Evolutionary conservation across 2,888 invertebrate species (phyloP), one percentile per base, ranked within the genome.

Genomic region (Augiades crinisus): DNA sequence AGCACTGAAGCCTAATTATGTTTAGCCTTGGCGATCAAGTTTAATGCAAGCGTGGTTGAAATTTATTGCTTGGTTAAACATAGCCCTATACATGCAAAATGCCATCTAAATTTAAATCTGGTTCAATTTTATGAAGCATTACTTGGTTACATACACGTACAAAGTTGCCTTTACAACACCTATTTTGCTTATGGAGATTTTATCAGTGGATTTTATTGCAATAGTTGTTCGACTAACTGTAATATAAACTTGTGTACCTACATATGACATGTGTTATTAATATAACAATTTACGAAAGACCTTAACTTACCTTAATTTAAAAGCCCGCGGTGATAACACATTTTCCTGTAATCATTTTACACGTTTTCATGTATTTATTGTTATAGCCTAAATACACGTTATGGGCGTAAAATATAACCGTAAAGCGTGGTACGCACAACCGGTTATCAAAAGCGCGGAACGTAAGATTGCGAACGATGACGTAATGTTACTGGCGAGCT

Each of bases 1-100:
- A 64, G 58, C 65, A 65, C 61, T 62, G 66, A 66, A 67, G 62
- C 61, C 61, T 69, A 68, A 71, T 75, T 70, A 70, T 63, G 56
- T 60, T 52, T 57, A 54, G 44, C 69, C 67, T 67, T 64, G 63
- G 56, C 54, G 54, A 59, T 57, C 55, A 54, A 60, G 56, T 54
- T 62, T 63, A 62, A 61, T 62, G 63, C 63, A 64, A 56, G 50
- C 50, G 36, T 43, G 55, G 53, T 47, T 58, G 47, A 60, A 57
- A 56, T 60, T 60, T 58, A 61, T 60, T 37, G 54, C 58, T 41
- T 36, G 51, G 54, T 51, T 55, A 53, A 54, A 54, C 47, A 47
- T 47, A 40, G 10, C 31, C 38, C 21, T 40, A 47, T 40, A 47
- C 31, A n/a, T 31, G 47, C 47, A 40, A 40, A 47, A 38, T 46